These are phyloP conservation scores for Conger conger DNA, from an alignment of 2,113 vertebrate genomes.

Conservation along the genomic window DNA sequence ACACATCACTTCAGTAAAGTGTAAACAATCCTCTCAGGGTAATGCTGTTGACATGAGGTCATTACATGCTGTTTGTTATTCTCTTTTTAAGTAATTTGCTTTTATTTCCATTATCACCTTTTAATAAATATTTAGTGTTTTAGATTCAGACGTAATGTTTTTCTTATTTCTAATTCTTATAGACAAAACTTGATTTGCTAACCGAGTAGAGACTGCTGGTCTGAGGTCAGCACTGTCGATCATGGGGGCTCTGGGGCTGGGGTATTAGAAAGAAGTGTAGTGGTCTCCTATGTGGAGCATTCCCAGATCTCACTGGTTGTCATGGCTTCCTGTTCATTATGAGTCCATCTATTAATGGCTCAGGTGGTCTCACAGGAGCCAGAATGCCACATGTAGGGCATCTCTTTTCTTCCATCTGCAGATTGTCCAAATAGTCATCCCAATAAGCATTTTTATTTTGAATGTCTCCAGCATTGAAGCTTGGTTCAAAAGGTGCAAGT, in stretches of 20 bases:
- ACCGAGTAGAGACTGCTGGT: not conserved
- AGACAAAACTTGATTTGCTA: not conserved
- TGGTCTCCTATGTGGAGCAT: not conserved
- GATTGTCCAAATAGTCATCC: not conserved
- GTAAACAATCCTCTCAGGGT: slow-evolving; percentile 1
- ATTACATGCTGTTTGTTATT: not conserved
- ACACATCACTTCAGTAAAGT: slow-evolving; percentile 27
- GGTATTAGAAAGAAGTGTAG: no score
- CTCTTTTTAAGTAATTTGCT: not conserved
- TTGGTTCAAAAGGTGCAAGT: no score
- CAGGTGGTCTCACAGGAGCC: slow-evolving; percentile 19
- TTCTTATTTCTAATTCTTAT: not conserved
- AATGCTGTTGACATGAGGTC: slow-evolving; percentile 23
- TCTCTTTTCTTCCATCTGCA: slow-evolving; percentile 8
- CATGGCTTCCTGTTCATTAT: slow-evolving; percentile 4
- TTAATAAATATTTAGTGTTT: not conserved
- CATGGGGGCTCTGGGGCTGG: not conserved
- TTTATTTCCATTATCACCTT: not conserved
- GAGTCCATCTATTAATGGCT: slow-evolving; percentile 11
- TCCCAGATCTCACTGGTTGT: not conserved
- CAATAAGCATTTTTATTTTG: not conserved
- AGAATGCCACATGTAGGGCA: slow-evolving; percentile 23
- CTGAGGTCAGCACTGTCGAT: not conserved
- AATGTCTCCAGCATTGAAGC: no score
- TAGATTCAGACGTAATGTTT: not conserved